Conservation (phyloP, 2,797 vertebrate genomes). For the Clarias fuscus region DNA sequence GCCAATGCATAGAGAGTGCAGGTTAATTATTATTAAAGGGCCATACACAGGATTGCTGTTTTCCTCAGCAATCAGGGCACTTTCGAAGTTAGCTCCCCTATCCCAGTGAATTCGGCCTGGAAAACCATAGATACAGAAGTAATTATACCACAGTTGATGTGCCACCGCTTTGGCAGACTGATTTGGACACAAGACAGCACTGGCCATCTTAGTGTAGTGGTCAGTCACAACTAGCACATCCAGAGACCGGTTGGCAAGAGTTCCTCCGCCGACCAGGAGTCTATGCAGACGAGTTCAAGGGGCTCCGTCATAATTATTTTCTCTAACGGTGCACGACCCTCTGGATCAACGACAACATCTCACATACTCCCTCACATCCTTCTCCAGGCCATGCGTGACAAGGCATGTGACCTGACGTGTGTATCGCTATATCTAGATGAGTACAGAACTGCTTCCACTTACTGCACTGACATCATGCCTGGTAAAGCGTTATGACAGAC, state of each 20-base stretch:
- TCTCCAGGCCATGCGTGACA: neutral
- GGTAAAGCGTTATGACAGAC: neutral
- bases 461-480: neutral
- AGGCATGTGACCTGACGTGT: neutral
- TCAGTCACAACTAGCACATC: neutral
- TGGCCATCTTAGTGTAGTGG: neutral
- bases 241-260: neutral
- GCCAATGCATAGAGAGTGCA: too few relatives aligned
- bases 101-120: neutral
- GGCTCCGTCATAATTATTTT: neutral
- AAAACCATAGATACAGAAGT: neutral
- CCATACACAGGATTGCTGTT: too few relatives aligned
- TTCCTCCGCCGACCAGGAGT: neutral
- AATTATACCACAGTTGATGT: neutral
- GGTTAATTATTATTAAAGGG: too few relatives aligned
- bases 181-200: neutral
- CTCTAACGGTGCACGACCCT: neutral
- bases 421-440: neutral
- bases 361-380: neutral
- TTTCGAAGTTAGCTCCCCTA: neutral
- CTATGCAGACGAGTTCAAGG: neutral
- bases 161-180: neutral
- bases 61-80: too few relatives aligned
- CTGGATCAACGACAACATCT: neutral
- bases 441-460: neutral